Evolutionary conservation across 2,888 invertebrate genomes (phyloP), one percentile per base, ranked within the genome.

Genomic region (Chrysolina americana): DNA sequence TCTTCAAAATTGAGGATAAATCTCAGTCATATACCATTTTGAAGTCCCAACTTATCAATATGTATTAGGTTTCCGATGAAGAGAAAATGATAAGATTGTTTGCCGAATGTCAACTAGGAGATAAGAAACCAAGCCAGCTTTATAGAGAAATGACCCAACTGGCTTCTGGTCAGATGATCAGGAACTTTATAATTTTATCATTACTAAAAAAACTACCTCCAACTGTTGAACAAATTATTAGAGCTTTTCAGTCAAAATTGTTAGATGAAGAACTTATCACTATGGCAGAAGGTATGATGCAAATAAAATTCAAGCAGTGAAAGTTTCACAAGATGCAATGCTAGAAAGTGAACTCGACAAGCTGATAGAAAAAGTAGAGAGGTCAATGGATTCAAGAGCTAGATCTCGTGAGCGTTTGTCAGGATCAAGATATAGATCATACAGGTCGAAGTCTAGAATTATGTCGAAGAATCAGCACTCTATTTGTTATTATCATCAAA

Each of bases 221-320:
- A 15, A 56, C 56, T 15, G 56, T 56, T 19, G 56, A 56, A 17
- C 56, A 56, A 56, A 17, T 56, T 4, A 56, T 56, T 17, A 56
- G 56, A 56, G 56, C 56, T 19, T 19, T 11, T 17, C 56, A 56
- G 17, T 11, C 11, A 21, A 56, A 56, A 21, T 17, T 56, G 56
- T 15, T 5, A 10, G 56, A 56, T 21, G 56, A 56, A 11, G 56
- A 56, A 21, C 56, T 56, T 21, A 56, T 56, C 19, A 56, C 3
- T 17, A 56, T 56, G 56, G 56, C 56, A 19, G 8, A 56, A 8
- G 56, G 56, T 21, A 56, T 56, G 28, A 28, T 28, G 28, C 28
- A 19, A 56, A 56, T 56, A 3, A 56, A 2, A 21, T 56, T 19
- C n/a, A 10, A 8, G 21, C 56, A 15, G 19, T 56, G 56, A 56